Conservation (phyloP, 2,888 invertebrate genomes). For the Drosophila rubida region DNA sequence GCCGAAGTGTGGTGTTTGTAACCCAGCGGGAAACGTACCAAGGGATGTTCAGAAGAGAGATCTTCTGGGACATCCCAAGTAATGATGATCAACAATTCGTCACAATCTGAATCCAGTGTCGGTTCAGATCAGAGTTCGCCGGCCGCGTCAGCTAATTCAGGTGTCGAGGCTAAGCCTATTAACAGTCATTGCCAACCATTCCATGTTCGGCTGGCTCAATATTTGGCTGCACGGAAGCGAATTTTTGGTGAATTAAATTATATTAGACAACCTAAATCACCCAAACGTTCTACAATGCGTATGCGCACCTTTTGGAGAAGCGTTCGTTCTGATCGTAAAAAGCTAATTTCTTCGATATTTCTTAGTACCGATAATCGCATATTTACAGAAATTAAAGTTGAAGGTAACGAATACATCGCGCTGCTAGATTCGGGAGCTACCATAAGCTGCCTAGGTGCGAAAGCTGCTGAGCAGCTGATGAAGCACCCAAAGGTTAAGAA, state of each 20-base stretch:
- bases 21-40: not conserved
- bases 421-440: slow-evolving; percentile 1
- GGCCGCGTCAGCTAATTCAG: too few relatives aligned
- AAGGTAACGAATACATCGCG: not conserved
- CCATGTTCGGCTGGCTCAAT: not conserved
- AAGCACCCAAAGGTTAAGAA: not conserved
- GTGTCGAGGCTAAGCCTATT: too few relatives aligned
- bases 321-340: not conserved
- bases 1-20: not conserved
- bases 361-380: not conserved
- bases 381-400: not conserved
- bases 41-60: not conserved
- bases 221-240: too few relatives aligned
- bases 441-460: not conserved
- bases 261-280: too few relatives aligned
- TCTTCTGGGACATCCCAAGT: not conserved
- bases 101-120: not conserved
- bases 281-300: slow-evolving; percentile 1
- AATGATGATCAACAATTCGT: not conserved
- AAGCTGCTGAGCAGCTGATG: not conserved
- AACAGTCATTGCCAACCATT: not conserved
- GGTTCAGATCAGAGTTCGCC: too few relatives aligned
- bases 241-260: too few relatives aligned
- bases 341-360: not conserved
- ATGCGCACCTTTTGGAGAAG: not conserved